Conservation (phyloP, 2,113 vertebrate species). For the Pangasianodon hypophthalmus region DNA sequence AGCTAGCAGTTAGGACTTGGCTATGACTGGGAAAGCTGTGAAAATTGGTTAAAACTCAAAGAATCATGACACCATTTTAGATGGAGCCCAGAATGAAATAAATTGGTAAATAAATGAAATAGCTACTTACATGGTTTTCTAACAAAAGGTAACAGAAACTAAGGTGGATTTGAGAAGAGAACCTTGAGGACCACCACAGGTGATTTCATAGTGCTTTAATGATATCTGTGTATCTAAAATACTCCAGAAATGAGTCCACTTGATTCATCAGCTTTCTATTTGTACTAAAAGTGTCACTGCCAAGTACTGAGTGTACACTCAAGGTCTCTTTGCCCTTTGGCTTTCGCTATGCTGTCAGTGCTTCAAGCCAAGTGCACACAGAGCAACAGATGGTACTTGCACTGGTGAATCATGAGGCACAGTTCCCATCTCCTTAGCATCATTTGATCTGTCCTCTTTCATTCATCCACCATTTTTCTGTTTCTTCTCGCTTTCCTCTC, state of each 20-base stretch:
- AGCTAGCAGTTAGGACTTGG: not conserved
- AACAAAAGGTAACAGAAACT: not conserved
- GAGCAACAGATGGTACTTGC: conserved; percentile 55
- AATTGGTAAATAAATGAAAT: not conserved
- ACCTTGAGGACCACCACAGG: not conserved
- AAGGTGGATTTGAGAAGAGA: not conserved
- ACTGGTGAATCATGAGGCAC: conserved; percentile 15
- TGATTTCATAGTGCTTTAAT: not conserved
- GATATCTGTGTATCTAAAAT: not conserved
- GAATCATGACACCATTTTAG: not conserved
- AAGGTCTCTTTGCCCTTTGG: conserved; percentile 40
- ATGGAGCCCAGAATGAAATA: not conserved
- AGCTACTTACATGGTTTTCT: not conserved
- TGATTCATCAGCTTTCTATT: not conserved
- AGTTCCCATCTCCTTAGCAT: conserved; percentile 31
- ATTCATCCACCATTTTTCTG: not conserved
- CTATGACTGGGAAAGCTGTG: not conserved
- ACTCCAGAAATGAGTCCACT: not conserved
- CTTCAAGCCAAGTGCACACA: conserved; percentile 28
- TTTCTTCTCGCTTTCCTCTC: not conserved
- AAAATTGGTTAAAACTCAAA: not conserved
- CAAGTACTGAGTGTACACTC: conserved; percentile 35
- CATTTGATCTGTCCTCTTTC: conserved; percentile 12
- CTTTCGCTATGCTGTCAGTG: conserved; percentile 7
- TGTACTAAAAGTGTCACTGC: conserved; percentile 9